Percentiles rank a stretch among this genome's conserved stretches.
Conservation (phyloP, 2,113 vertebrate genomes). For the Ammospiza nelsoni region DNA sequence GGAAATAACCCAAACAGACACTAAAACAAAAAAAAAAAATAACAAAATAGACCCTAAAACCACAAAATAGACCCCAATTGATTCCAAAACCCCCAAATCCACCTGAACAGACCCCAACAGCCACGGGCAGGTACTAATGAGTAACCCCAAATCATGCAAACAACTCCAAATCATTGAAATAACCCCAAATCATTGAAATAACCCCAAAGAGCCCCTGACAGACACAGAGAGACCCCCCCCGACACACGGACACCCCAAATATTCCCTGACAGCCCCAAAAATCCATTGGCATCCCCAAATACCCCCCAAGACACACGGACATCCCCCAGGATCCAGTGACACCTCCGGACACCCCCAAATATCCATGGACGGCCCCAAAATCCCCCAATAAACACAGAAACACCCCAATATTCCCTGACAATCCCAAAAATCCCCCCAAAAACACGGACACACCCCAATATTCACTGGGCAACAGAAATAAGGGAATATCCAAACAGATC, state of each 20-base stretch:
- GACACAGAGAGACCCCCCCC: background rate
- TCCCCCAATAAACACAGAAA: background rate
- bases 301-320: no score
- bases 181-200: background rate
- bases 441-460: rapidly evolving
- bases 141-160: no score
- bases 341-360: no score
- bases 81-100: background rate
- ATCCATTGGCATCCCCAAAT: background rate
- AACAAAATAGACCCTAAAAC: background rate
- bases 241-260: background rate
- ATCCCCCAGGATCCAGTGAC: no score
- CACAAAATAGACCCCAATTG: background rate
- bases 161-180: background rate
- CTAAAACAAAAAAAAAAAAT: no score
- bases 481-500: background rate
- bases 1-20: no score
- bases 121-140: no score
- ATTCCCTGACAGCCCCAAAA: background rate
- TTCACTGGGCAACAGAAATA: background rate
- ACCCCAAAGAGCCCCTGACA: background rate
- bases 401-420: rapidly evolving
- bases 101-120: background rate
- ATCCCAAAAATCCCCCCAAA: background rate
- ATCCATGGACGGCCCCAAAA: background rate